Percentiles rank a stretch among this genome's conserved stretches.
These are phyloP conservation scores for Aspidoscelis tigris DNA, from an alignment of 2,113 vertebrate species.

Conservation along the genomic window DNA sequence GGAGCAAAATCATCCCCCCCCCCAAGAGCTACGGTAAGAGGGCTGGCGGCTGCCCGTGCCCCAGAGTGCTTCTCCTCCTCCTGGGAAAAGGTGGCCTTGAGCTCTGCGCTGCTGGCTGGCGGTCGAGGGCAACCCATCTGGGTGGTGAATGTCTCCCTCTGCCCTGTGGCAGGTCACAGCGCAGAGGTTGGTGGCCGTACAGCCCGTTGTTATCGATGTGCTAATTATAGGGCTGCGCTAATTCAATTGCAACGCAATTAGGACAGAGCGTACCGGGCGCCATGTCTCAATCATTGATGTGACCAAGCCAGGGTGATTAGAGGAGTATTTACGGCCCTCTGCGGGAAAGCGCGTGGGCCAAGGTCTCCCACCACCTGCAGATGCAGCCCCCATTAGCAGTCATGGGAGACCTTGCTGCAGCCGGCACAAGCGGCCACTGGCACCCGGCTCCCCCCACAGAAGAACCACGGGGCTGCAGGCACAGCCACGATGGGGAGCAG, in stretches of 20 bases:
- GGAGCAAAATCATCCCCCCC: no score
- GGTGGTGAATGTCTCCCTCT: background rate
- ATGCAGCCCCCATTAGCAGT: no score
- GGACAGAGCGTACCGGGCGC: conserved; percentile 64
- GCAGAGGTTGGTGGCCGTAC: conserved; percentile 39
- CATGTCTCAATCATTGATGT: conserved; percentile 70
- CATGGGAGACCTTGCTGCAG: background rate
- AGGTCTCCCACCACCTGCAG: background rate
- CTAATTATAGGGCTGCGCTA: conserved; percentile 69
- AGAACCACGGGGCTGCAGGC: no score
- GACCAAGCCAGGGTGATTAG: conserved; percentile 55
- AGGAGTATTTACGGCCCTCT: conserved; percentile 64
- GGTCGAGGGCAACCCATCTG: background rate
- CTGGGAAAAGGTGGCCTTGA: background rate
- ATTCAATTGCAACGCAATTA: conserved; percentile 74
- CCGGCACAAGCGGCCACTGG: background rate
- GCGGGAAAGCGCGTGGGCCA: background rate
- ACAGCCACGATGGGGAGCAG: no score
- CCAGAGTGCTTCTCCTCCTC: no score
- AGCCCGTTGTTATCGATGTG: conserved; percentile 65
- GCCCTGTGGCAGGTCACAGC: background rate
- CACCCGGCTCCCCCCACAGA: no score
- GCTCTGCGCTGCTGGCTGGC: background rate
- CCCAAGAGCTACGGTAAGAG: no score
- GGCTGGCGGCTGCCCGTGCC: no score